Base-by-base conservation (phyloP, 2,113 vertebrate genomes). In the Dipodomys stephensi region DNA sequence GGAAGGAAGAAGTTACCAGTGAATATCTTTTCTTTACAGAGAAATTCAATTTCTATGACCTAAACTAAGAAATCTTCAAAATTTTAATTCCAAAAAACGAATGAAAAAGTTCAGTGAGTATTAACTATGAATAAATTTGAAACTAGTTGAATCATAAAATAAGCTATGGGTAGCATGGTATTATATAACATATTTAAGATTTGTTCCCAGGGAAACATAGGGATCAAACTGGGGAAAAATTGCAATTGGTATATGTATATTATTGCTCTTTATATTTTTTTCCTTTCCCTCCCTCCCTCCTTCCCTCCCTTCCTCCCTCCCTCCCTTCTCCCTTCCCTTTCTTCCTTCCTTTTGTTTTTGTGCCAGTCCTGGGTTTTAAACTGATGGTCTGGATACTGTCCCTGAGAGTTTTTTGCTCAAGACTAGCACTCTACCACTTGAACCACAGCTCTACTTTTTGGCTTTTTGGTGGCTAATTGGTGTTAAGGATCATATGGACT, bases 111-210 rank as follows among this genome's bases (percentile, higher is more conserved):
- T 90, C 65, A 71, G 0, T 72, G 7, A 82, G 19, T 76, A 6
- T 67, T 93, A 82, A 80, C 71, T 57, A 71, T 13, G 9, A 46
- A 91, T 20, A 92, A 53, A 82, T 72, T 16, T 92, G 67, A 83
- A 11, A 69, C 30, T 30, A 46, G 30, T 25, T 81, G 73, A 92
- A 71, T 0, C 23, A 71, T 10, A 30, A 22, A 84, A 79, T 7
- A 69, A 12, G 60, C 15, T 77, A 80, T 64, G 83, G 44, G 65
- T 19, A 77, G 32, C 6, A 44, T 23, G 30, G 12, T 2, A 69
- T 80, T 83, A 39, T 0, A 68, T 18, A n/a, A 3, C 27, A 20
- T 39, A 80, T 22, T 83, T 49, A 65, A 62, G 30, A 44, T 53
- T 88, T 28, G 73, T 39, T 87, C 22, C 9, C 8, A 82, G 53